Percentiles rank a stretch among this genome's conserved stretches.
These are phyloP conservation scores for Pachyseris speciosa DNA, from an alignment of 64 coral and sea anemone species.

Conservation along the genomic window DNA sequence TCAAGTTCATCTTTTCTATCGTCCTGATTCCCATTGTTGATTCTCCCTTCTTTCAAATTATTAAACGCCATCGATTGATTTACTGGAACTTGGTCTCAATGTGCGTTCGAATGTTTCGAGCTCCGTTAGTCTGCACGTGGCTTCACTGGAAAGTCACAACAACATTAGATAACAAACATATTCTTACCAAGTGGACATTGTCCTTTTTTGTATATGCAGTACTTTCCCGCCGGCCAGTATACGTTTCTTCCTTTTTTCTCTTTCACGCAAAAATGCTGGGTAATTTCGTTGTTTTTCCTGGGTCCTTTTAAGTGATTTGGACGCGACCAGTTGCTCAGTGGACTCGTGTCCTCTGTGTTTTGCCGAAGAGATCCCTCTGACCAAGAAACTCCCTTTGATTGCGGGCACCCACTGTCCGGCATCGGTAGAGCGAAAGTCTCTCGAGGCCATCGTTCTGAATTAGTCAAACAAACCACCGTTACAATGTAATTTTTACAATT, in stretches of 20 bases:
- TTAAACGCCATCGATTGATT: too few species aligned
- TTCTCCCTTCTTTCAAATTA: too few species aligned
- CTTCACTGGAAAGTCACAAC: too few species aligned
- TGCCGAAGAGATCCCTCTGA: conserved; percentile 9
- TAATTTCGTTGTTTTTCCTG: not conserved
- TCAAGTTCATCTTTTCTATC: too few species aligned
- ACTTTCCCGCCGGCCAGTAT: not conserved
- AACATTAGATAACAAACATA: too few species aligned
- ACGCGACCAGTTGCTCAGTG: conserved; percentile 5
- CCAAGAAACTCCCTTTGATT: not conserved
- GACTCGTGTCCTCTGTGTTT: conserved; percentile 23
- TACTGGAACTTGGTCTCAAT: too few species aligned
- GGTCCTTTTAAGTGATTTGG: conserved; percentile 21
- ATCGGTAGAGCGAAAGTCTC: conserved; percentile 16
- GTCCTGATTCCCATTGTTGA: too few species aligned
- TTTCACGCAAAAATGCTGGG: conserved; percentile 40
- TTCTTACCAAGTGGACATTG: conserved; percentile 11
- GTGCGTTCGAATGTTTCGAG: too few species aligned
- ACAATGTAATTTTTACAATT: too few species aligned
- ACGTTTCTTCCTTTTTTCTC: not conserved
- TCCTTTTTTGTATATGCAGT: conserved; percentile 50
- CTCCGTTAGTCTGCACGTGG: too few species aligned
- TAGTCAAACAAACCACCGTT: not conserved
- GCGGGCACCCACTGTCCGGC: conserved; percentile 6
- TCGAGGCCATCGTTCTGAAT: not conserved